phyloP scores from a whole-genome alignment of 2,113 vertebrate species.

The Setophaga coronata region DNA sequence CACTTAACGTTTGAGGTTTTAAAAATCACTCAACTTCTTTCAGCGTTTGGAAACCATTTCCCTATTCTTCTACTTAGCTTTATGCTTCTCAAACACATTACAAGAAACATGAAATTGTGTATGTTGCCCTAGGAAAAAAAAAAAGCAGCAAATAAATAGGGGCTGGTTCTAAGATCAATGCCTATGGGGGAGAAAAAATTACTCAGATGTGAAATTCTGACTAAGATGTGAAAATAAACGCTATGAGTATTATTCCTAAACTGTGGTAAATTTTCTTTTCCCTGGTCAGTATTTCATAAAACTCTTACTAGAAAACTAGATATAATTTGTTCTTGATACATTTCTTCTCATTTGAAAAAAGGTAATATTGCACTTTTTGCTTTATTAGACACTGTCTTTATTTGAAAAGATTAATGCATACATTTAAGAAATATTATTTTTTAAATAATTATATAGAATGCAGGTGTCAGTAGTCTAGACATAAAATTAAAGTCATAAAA shows the following conservation, averaged over 20 bases:
- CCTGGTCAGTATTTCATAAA: not conserved
- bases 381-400: not conserved
- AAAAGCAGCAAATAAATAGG: not conserved
- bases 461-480: not conserved
- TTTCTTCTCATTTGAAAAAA: not conserved
- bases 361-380: not conserved
- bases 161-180: not conserved
- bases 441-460: not conserved
- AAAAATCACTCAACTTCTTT: not conserved
- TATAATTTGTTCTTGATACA: not conserved
- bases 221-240: conserved; percentile 9
- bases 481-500: not conserved
- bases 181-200: not conserved
- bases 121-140: not conserved
- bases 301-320: not conserved
- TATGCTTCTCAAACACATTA: not conserved
- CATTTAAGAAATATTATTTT: not conserved
- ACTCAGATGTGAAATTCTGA: not conserved
- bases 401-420: not conserved
- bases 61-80: not conserved
- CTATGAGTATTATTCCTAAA: not conserved
- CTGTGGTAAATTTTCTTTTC: not conserved
- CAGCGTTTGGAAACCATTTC: not conserved
- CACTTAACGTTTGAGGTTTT: not conserved
- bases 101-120: not conserved